Conservation (phyloP, 2,113 vertebrate species). For the Zosterops pallidus region DNA sequence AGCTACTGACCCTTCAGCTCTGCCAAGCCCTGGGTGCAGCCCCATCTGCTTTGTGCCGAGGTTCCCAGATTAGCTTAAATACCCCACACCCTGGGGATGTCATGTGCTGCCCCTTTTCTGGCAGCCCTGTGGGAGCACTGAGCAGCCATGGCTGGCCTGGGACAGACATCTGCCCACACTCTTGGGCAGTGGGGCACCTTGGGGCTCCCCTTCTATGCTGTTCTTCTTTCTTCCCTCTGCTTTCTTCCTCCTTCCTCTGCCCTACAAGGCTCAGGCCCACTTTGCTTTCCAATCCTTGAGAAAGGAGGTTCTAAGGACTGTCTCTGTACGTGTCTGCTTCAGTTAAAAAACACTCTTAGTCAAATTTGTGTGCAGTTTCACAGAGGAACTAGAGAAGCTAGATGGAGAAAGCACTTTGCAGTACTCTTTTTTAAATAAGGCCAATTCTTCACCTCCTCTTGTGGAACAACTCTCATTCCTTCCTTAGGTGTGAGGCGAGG, state of each 20-base stretch:
- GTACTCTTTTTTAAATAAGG: background rate
- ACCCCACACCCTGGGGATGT: rapidly evolving
- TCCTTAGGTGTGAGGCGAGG: background rate
- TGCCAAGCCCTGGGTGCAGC: background rate
- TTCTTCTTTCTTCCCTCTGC: background rate
- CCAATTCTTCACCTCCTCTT: background rate
- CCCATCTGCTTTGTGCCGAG: background rate
- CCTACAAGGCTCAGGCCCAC: background rate
- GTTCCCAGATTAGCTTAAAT: background rate
- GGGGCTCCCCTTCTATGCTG: background rate
- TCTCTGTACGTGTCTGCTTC: background rate
- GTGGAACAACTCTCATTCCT: background rate
- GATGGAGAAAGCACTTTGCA: background rate
- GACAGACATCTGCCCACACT: rapidly evolving
- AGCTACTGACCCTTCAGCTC: background rate
- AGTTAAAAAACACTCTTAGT: background rate
- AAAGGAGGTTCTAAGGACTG: background rate
- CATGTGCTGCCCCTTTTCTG: rapidly evolving
- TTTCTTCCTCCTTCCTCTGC: background rate
- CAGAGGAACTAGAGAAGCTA: background rate
- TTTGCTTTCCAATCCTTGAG: background rate
- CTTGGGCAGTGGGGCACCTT: background rate
- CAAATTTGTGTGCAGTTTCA: background rate
- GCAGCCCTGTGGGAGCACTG: background rate
- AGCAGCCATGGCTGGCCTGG: rapidly evolving